phyloP scores from a whole-genome alignment of 2,113 vertebrate genomes.

The Mola mola region DNA sequence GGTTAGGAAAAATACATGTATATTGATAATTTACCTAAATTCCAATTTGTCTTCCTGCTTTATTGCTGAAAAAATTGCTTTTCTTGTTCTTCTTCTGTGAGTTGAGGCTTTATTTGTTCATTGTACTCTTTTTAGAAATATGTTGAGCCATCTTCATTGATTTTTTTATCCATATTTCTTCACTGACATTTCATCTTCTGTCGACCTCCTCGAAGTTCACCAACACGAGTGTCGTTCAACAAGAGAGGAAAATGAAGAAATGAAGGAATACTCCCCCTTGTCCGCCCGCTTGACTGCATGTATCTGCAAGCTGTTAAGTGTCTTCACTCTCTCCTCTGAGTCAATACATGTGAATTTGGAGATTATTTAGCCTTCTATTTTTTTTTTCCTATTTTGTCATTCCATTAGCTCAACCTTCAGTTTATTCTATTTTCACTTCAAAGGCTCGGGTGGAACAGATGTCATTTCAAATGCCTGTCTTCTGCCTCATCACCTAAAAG shows the following conservation, averaged over 20 bases:
- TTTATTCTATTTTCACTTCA: conserved; percentile 81
- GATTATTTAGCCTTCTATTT: conserved; percentile 67
- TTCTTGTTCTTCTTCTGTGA: too few relatives aligned
- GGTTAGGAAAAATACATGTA: too few relatives aligned
- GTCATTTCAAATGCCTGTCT: conserved; percentile 81
- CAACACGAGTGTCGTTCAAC: conserved; percentile 21
- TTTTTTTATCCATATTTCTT: conserved; percentile 22
- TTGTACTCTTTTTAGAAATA: conserved; percentile 2
- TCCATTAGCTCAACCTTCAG: conserved; percentile 74
- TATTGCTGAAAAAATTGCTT: too few relatives aligned
- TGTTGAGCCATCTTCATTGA: conserved; percentile 14
- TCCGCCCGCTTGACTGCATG: conserved; percentile 55
- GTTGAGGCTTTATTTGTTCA: too few relatives aligned
- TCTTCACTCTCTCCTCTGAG: conserved; percentile 55
- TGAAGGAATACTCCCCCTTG: conserved; percentile 40
- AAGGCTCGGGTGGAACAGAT: conserved; percentile 79
- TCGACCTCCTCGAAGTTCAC: conserved; percentile 19
- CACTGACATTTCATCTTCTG: conserved; percentile 31
- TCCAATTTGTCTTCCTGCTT: too few relatives aligned
- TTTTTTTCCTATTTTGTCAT: conserved; percentile 64
- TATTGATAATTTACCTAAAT: too few relatives aligned
- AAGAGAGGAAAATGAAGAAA: conserved; percentile 26
- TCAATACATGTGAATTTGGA: conserved; percentile 69
- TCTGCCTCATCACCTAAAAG: conserved; percentile 81
- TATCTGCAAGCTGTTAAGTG: conserved; percentile 56